A percentile compares a stretch with the other conserved stretches of the same genome.
phyloP scores from a whole-genome alignment of 2,888 invertebrate species.

The Cosmopolites sordidus region DNA sequence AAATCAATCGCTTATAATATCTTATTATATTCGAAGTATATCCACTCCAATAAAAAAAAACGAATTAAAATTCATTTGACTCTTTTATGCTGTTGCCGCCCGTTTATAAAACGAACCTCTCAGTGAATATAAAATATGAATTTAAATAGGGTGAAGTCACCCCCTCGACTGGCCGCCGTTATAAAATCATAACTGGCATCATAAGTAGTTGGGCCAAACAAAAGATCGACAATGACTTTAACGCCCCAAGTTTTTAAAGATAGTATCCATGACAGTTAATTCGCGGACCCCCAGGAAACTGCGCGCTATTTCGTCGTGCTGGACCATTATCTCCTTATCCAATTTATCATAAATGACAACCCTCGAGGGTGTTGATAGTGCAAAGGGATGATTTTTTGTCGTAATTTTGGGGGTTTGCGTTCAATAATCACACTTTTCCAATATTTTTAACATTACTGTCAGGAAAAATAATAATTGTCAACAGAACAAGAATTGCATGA shows the following conservation, averaged over 20 bases:
- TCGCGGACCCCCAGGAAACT: slow-evolving; percentile 42
- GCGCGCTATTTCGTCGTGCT: slow-evolving; percentile 43
- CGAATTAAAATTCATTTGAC: slow-evolving; percentile 5
- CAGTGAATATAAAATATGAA: slow-evolving; percentile 45
- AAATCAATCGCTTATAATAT: too few species aligned
- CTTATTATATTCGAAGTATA: background rate
- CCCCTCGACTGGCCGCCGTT: slow-evolving; percentile 33
- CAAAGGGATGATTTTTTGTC: slow-evolving; percentile 19
- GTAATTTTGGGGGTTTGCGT: background rate
- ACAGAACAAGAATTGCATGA: background rate
- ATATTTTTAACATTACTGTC: too few species aligned
- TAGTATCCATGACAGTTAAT: slow-evolving; percentile 48
- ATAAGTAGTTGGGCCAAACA: slow-evolving; percentile 42
- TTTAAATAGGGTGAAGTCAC: slow-evolving; percentile 42
- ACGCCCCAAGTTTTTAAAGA: slow-evolving; percentile 43
- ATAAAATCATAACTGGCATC: slow-evolving; percentile 41
- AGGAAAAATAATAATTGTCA: too few species aligned
- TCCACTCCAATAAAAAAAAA: background rate
- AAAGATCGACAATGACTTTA: slow-evolving; percentile 31
- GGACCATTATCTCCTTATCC: slow-evolving; percentile 45
- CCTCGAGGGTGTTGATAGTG: slow-evolving; percentile 44
- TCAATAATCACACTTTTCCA: background rate
- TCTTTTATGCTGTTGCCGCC: background rate
- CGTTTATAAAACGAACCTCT: background rate
- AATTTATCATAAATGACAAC: slow-evolving; percentile 46